Evolutionary conservation across 2,888 invertebrate species (phyloP).

Genomic region (Thereva nobilitata): DNA sequence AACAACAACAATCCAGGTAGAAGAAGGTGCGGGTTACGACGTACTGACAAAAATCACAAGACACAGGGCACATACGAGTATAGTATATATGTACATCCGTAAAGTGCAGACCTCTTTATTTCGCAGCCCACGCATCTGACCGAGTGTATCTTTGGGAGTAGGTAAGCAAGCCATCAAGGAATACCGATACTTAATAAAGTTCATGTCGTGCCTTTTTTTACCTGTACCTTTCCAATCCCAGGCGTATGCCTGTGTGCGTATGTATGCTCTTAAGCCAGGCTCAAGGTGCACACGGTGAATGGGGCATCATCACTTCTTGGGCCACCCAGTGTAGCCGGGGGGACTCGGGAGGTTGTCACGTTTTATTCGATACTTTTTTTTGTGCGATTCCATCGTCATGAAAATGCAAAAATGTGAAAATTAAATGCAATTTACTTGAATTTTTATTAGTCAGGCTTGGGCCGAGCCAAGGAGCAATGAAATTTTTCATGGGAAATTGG

Average conservation of each 20-base stretch:
- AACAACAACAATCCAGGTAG: too few species aligned
- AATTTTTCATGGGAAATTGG: conserved; percentile 18
- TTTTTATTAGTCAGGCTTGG: conserved; percentile 12
- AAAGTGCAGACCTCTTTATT: too few species aligned
- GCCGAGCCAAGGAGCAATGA: conserved; percentile 18
- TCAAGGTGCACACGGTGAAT: not conserved
- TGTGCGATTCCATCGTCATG: not conserved
- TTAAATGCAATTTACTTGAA: conserved; percentile 30
- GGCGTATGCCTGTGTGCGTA: not conserved
- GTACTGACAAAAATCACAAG: conserved; percentile 22
- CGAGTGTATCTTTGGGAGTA: conserved; percentile 12
- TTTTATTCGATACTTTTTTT: conserved; percentile 7
- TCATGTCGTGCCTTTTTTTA: conserved; percentile 1
- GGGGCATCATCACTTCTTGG: not conserved
- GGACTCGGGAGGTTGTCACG: conserved; percentile 12
- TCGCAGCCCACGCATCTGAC: conserved; percentile 23
- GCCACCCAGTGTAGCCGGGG: conserved; percentile 9
- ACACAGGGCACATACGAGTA: not conserved
- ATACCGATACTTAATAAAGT: conserved; percentile 12
- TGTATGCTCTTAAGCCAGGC: not conserved
- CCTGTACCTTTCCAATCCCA: not conserved
- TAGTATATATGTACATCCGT: conserved; percentile 2
- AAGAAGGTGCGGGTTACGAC: conserved; percentile 2
- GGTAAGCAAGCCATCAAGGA: too few species aligned
- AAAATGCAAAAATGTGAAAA: conserved; percentile 24